phyloP scores from a whole-genome alignment of 2,113 vertebrate species.

The Dryoscopus gambensis region DNA sequence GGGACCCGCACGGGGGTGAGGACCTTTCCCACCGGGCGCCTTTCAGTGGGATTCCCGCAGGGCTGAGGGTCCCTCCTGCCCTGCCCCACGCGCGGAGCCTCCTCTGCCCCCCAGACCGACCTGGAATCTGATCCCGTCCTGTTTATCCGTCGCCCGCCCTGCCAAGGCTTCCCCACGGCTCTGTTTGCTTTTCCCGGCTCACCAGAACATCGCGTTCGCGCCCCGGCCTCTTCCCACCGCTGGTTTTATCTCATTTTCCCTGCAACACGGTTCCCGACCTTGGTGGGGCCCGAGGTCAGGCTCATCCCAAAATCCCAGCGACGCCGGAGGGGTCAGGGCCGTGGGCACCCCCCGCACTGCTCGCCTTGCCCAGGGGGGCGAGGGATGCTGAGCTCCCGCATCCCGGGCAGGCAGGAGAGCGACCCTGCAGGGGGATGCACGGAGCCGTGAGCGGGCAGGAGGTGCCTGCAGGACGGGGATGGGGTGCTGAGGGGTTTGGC shows the following conservation, averaged over 20 bases:
- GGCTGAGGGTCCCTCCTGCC: background rate
- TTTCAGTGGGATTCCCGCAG: accelerated
- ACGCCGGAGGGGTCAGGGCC: background rate
- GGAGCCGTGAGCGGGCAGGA: accelerated
- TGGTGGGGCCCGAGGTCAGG: background rate
- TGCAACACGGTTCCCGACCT: accelerated
- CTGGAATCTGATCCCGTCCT: background rate
- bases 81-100: accelerated
- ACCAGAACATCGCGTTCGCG: background rate
- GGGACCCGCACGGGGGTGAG: background rate
- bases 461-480: background rate
- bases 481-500: background rate
- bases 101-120: background rate
- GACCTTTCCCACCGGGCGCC: background rate
- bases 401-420: background rate
- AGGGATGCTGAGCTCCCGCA: slow-evolving; percentile 26
- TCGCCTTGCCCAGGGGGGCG: accelerated
- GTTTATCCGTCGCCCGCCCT: background rate
- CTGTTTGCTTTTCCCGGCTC: slow-evolving; percentile 32
- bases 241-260: background rate
- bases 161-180: background rate
- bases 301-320: background rate
- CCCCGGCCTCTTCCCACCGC: background rate
- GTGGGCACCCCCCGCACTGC: accelerated
- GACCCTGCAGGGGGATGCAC: accelerated